phyloP scores from a whole-genome alignment of 2,888 invertebrate species.

The Spicauda simplicius region DNA sequence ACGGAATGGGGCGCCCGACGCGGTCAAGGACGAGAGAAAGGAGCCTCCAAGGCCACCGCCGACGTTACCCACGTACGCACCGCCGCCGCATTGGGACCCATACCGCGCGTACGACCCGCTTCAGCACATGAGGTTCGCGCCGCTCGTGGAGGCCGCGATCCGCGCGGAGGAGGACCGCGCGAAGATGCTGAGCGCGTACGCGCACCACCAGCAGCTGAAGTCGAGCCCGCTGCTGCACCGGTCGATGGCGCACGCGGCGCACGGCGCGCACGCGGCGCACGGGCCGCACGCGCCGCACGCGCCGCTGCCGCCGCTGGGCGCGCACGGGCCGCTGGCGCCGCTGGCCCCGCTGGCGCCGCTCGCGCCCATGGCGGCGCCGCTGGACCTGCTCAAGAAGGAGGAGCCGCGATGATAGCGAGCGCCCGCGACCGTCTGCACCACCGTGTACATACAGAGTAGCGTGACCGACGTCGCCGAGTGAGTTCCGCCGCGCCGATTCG shows the following conservation, averaged over 20 bases:
- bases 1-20: constrained; percentile 87
- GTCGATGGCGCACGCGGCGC: constrained; percentile 78
- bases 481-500: constrained; percentile 57
- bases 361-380: constrained; percentile 84
- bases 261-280: constrained; percentile 52
- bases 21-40: constrained; percentile 78
- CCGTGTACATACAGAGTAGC: constrained; percentile 62
- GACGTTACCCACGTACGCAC: constrained; percentile 80
- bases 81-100: constrained; percentile 87
- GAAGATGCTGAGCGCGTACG: constrained; percentile 90
- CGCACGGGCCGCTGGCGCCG: constrained; percentile 61
- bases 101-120: constrained; percentile 90
- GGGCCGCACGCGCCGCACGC: constrained; percentile 81
- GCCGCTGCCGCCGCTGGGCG: constrained; percentile 69
- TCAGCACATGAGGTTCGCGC: constrained; percentile 89
- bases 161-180: constrained; percentile 92
- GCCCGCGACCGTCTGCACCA: constrained; percentile 52
- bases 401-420: constrained; percentile 83
- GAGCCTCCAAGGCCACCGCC: constrained; percentile 76
- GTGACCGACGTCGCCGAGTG: constrained; percentile 63
- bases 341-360: constrained; percentile 76
- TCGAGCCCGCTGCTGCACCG: constrained; percentile 75
- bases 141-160: constrained; percentile 91
- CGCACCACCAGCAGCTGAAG: constrained; percentile 84
- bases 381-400: constrained; percentile 86